These are phyloP conservation scores for Parazoanthus darwini DNA, from an alignment of 92 coral and sea anemone genomes.

Conservation along the genomic window DNA sequence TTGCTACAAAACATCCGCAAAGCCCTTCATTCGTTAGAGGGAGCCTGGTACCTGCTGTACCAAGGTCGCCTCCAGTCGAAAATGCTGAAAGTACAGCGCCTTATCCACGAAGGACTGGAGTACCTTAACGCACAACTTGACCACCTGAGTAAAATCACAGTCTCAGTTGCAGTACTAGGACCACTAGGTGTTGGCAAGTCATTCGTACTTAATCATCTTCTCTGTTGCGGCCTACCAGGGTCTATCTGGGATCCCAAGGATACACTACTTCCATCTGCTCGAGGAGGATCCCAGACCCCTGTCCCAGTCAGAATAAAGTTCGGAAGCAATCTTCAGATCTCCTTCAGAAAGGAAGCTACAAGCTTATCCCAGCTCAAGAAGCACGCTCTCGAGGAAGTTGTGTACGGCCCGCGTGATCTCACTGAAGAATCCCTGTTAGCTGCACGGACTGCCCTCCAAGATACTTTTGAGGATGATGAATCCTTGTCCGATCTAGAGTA, in stretches of 20 bases:
- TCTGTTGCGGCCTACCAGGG: constrained; percentile 36
- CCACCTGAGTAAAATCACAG: constrained; percentile 40
- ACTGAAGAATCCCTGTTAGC: not conserved
- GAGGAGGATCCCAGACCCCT: constrained; percentile 55
- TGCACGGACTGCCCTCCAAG: constrained; percentile 11
- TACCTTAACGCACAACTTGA: constrained; percentile 43
- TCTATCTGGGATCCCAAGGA: not conserved
- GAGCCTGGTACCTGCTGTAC: constrained; percentile 55
- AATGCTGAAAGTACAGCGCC: constrained; percentile 33
- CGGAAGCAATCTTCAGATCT: constrained; percentile 33
- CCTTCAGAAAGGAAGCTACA: constrained; percentile 7
- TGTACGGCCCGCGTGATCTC: not conserved
- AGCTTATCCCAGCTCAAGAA: not conserved
- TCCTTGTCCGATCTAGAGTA: constrained; percentile 18
- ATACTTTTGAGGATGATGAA: constrained; percentile 12
- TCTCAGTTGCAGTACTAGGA: constrained; percentile 61
- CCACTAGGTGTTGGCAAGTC: constrained; percentile 64
- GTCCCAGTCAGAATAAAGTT: constrained; percentile 53
- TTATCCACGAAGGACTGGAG: constrained; percentile 48
- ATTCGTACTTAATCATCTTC: constrained; percentile 52
- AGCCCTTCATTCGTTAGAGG: constrained; percentile 37
- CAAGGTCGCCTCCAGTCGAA: constrained; percentile 7
- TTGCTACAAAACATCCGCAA: constrained; percentile 16
- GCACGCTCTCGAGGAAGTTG: not conserved
- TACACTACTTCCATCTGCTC: constrained; percentile 56